These are phyloP conservation scores for Clupea harengus DNA, from an alignment of 2,113 vertebrate species.

Conservation along the genomic window DNA sequence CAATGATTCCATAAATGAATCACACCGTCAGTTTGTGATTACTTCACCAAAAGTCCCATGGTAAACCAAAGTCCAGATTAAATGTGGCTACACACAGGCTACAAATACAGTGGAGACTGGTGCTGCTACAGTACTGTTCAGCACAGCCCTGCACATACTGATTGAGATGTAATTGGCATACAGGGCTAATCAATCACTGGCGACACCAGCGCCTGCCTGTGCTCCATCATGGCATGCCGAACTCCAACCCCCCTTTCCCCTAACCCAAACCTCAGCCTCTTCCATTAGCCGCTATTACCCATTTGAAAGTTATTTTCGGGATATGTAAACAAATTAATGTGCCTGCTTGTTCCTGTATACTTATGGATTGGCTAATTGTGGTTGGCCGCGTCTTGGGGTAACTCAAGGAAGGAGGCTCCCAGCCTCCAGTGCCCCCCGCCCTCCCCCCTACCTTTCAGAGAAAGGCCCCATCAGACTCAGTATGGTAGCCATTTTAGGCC, in stretches of 20 bases:
- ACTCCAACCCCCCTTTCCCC: conserved; percentile 31
- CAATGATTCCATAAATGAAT: background rate
- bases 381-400: conserved; percentile 39
- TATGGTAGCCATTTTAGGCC: conserved; percentile 57
- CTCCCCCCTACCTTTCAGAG: conserved; percentile 3
- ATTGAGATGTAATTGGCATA: conserved; percentile 55
- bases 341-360: conserved; percentile 46
- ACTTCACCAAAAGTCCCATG: background rate
- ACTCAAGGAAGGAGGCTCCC: background rate
- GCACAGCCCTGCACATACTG: conserved; percentile 49
- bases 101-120: background rate
- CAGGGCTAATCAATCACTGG: conserved; percentile 59
- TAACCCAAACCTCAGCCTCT: conserved; percentile 31
- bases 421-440: background rate
- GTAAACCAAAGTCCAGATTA: background rate
- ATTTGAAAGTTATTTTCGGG: conserved; percentile 53
- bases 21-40: background rate
- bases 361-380: conserved; percentile 47
- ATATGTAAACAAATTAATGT: conserved; percentile 59
- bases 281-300: conserved; percentile 57
- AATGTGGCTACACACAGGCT: background rate
- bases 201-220: conserved; percentile 52
- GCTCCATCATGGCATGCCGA: conserved; percentile 48
- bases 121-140: conserved; percentile 19
- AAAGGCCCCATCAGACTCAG: conserved; percentile 35